Percentiles rank a stretch among this genome's conserved stretches.
phyloP scores from a whole-genome alignment of 2,888 invertebrate species.

The Gisinianus flammeolus region DNA sequence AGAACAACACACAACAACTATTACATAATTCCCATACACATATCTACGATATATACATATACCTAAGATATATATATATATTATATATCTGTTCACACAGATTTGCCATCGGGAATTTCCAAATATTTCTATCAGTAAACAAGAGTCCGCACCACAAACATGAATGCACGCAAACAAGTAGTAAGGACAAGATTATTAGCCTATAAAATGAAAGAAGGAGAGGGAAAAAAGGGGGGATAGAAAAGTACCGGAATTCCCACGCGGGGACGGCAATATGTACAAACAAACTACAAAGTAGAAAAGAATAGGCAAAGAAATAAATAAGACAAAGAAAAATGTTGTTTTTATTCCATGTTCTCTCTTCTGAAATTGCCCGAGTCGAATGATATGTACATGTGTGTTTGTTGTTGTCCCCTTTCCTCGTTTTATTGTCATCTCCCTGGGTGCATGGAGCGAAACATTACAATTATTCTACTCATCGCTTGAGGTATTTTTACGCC shows the following conservation, averaged over 20 bases:
- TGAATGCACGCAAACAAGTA: no score
- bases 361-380: not conserved
- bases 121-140: no score
- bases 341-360: not conserved
- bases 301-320: not conserved
- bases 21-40: no score
- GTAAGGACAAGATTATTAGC: no score
- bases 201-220: not conserved
- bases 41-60: no score
- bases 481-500: not conserved
- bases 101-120: no score
- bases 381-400: not conserved
- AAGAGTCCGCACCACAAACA: no score
- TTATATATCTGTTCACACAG: no score
- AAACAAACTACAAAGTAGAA: not conserved
- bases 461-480: not conserved
- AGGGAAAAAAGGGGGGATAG: not conserved
- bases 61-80: no score
- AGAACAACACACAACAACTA: no score
- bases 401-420: not conserved
- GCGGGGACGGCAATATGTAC: not conserved
- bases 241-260: not conserved
- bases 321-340: constrained; percentile 8
- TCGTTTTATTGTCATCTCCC: not conserved
- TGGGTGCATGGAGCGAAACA: not conserved